These are phyloP conservation scores for Bothrops jararaca DNA, from an alignment of 2,113 vertebrate species.

Conservation along the genomic window DNA sequence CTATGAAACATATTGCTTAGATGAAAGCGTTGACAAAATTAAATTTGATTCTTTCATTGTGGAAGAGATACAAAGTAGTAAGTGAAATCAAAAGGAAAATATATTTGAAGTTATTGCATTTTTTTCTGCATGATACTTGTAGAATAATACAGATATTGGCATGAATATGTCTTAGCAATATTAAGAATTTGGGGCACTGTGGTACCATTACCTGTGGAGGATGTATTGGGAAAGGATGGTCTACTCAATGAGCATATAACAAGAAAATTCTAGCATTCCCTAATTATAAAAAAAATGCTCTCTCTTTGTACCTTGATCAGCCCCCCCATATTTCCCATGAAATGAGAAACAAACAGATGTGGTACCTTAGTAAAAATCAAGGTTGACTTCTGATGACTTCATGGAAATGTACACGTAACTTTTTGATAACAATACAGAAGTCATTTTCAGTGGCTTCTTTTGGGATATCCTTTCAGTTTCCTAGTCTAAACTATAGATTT, in stretches of 20 bases:
- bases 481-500: not conserved
- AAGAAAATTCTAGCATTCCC: not conserved
- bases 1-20: constrained; percentile 89
- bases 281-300: not conserved
- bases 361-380: not conserved
- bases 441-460: not conserved
- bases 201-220: not conserved
- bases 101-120: not conserved
- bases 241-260: not conserved
- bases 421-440: not conserved
- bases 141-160: not conserved
- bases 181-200: not conserved
- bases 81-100: constrained; percentile 58
- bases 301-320: not conserved
- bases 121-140: not conserved
- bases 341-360: not conserved
- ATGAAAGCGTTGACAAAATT: constrained; percentile 95
- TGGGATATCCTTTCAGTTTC: not conserved
- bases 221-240: not conserved
- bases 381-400: not conserved
- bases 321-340: not conserved
- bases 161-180: not conserved
- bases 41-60: constrained; percentile 88
- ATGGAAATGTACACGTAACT: not conserved
- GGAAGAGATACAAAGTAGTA: constrained; percentile 89